Conservation (phyloP, 2,113 vertebrate species). For the Spea bombifrons region DNA sequence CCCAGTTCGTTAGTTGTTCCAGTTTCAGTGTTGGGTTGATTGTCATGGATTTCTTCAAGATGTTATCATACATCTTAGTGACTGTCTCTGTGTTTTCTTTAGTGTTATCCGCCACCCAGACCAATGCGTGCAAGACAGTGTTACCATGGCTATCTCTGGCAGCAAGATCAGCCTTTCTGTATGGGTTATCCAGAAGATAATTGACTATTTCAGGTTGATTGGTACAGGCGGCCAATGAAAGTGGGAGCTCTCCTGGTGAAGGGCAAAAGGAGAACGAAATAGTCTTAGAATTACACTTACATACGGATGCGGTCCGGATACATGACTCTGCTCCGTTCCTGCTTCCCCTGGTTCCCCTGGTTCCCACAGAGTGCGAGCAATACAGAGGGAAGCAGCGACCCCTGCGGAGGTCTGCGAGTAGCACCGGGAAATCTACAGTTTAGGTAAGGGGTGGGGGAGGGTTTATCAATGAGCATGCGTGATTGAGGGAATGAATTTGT, state of each 20-base stretch:
- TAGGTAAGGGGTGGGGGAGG: too few species aligned
- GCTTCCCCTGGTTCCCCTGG: too few species aligned
- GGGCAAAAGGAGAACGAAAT: background rate
- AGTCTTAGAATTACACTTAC: too few species aligned
- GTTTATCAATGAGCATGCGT: too few species aligned
- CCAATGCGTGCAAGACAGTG: slow-evolving; percentile 84
- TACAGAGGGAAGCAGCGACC: too few species aligned
- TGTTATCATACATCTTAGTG: slow-evolving; percentile 73
- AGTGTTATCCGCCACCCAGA: slow-evolving; percentile 80
- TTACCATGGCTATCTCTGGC: slow-evolving; percentile 80
- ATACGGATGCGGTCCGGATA: too few species aligned
- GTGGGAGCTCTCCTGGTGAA: slow-evolving; percentile 82
- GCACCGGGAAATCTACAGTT: too few species aligned
- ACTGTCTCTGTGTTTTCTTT: slow-evolving; percentile 79
- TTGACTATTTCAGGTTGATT: slow-evolving; percentile 82
- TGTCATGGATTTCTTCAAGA: slow-evolving; percentile 68
- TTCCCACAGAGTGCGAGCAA: too few species aligned
- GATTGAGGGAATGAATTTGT: too few species aligned
- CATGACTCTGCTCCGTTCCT: too few species aligned
- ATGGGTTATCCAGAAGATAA: slow-evolving; percentile 76
- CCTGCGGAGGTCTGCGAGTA: too few species aligned
- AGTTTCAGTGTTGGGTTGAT: slow-evolving; percentile 68
- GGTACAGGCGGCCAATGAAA: slow-evolving; percentile 90
- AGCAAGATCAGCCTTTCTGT: slow-evolving; percentile 65
- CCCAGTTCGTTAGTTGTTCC: slow-evolving; percentile 74